phyloP scores from a whole-genome alignment of 2,113 vertebrate genomes.

The Aegypius monachus region DNA sequence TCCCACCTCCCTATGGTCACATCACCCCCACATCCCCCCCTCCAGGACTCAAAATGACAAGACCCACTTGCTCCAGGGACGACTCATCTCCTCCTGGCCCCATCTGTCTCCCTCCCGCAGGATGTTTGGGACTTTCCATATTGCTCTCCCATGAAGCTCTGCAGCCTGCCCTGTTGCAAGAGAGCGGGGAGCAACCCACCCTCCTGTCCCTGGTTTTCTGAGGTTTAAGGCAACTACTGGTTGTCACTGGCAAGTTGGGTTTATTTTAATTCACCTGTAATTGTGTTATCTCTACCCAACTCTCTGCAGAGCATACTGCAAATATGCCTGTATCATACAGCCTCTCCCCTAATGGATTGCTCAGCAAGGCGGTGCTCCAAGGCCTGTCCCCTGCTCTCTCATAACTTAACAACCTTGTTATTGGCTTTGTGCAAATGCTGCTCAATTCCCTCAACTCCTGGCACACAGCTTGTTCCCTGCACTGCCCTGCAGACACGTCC shows the following conservation, averaged over 20 bases:
- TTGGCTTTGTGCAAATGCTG: background rate
- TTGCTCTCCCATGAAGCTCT: background rate
- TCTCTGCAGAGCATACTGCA: background rate
- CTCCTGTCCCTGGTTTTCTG: background rate
- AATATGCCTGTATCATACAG: fast-evolving
- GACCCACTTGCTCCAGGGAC: background rate
- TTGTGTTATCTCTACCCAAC: background rate
- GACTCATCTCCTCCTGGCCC: background rate
- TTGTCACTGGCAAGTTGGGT: background rate
- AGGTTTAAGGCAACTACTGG: background rate
- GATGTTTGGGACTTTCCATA: background rate
- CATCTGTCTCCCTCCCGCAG: background rate
- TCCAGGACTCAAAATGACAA: background rate
- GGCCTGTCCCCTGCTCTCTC: background rate
- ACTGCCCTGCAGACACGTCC: background rate
- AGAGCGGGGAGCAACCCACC: background rate
- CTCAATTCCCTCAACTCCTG: background rate
- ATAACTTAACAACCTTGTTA: background rate
- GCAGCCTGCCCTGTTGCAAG: background rate
- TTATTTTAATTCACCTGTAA: background rate
- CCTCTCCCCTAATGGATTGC: background rate
- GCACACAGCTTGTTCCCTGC: background rate
- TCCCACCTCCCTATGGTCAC: background rate
- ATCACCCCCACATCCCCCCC: no score
- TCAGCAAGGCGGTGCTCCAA: background rate